Evolutionary conservation across 2,888 invertebrate genomes (phyloP).

Genomic region (Epinotia nisella): DNA sequence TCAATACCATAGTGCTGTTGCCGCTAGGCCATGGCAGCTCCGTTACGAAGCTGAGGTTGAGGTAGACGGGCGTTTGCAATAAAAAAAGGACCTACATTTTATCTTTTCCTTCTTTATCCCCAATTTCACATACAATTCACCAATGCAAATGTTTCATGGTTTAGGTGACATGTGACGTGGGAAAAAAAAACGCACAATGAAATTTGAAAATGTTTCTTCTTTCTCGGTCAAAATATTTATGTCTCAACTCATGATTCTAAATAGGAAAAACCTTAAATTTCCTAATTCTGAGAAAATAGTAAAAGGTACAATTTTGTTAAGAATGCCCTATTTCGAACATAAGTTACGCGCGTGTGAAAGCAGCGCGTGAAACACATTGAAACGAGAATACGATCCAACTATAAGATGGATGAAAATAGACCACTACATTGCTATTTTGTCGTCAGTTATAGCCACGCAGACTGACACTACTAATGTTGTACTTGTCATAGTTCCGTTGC

Average conservation of each 20-base stretch:
- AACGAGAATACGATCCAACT: neutral
- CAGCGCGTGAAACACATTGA: neutral
- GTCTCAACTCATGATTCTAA: too few relatives aligned
- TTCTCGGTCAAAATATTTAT: neutral
- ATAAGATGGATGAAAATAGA: neutral
- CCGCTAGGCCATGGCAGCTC: too few relatives aligned
- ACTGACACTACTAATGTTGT: neutral
- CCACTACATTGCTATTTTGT: constrained; percentile 56
- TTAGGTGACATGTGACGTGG: too few relatives aligned
- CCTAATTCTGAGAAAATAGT: neutral
- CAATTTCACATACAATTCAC: too few relatives aligned
- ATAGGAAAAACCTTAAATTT: neutral
- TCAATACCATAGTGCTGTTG: too few relatives aligned
- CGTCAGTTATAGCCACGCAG: constrained; percentile 5
- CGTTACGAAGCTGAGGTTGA: too few relatives aligned
- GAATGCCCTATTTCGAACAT: neutral
- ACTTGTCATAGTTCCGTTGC: neutral
- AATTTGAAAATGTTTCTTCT: too few relatives aligned
- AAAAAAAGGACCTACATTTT: too few relatives aligned
- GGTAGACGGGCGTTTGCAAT: too few relatives aligned
- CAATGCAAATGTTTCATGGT: too few relatives aligned
- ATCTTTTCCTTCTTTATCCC: too few relatives aligned
- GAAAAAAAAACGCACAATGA: too few relatives aligned
- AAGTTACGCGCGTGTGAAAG: neutral
- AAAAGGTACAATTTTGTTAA: neutral